Conservation (phyloP, 2,113 vertebrate species). For the Hyla sarda region DNA sequence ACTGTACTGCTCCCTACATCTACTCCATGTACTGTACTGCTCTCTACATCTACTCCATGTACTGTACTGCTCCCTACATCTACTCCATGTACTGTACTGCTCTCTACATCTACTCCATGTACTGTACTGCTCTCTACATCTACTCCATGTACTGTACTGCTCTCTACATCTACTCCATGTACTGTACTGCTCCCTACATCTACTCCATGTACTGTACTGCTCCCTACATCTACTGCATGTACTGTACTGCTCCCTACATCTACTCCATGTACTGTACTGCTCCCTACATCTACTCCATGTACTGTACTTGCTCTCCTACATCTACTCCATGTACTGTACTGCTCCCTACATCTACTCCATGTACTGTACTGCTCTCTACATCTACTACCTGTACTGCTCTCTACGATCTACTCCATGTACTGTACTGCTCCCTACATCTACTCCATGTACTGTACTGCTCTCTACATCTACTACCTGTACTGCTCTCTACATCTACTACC, state of each 20-base stretch:
- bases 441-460: neutral
- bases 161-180: no score
- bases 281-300: neutral
- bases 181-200: neutral
- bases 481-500: neutral
- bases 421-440: neutral
- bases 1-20: no score
- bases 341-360: neutral
- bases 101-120: no score
- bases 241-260: neutral
- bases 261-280: neutral
- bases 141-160: no score
- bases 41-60: no score
- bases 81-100: no score
- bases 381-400: neutral
- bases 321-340: neutral
- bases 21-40: no score
- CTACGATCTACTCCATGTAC: neutral
- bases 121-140: no score
- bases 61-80: no score
- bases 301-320: neutral
- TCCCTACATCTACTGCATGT: neutral
- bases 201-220: neutral
- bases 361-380: neutral
- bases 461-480: neutral